phyloP scores from a whole-genome alignment of 2,113 vertebrate species.

The Isurus oxyrinchus region DNA sequence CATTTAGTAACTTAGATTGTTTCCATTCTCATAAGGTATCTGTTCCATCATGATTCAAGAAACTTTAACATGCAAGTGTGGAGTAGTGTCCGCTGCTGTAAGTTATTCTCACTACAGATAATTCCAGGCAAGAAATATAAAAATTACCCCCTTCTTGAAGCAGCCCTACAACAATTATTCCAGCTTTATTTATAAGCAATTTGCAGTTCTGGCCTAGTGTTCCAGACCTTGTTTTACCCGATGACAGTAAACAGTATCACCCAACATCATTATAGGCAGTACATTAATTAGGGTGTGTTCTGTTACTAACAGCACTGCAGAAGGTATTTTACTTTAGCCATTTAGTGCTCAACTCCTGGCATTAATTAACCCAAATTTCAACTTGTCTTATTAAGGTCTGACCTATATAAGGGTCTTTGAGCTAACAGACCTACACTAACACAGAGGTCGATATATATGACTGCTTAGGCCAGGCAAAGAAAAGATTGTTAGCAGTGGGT shows the following conservation, averaged over 20 bases:
- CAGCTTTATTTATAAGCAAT: neutral
- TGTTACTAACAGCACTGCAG: constrained; percentile 14
- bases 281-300: constrained; percentile 32
- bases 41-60: neutral
- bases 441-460: neutral
- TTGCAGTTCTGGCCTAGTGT: neutral
- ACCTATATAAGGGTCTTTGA: neutral
- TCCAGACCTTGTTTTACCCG: neutral
- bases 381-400: neutral
- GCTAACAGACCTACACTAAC: neutral
- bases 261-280: neutral
- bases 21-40: neutral
- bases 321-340: neutral
- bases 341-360: constrained; percentile 7
- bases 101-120: neutral
- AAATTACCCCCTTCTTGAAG: neutral
- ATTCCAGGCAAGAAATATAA: neutral
- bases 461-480: neutral
- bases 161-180: neutral
- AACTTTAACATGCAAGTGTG: neutral
- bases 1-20: neutral
- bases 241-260: constrained; percentile 22
- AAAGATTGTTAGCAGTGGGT: constrained; percentile 6
- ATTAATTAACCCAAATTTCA: constrained; percentile 18
- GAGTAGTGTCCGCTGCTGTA: neutral